Conservation (phyloP, 1,140 invertebrate genomes). For the Drosophila kanapiae region DNA sequence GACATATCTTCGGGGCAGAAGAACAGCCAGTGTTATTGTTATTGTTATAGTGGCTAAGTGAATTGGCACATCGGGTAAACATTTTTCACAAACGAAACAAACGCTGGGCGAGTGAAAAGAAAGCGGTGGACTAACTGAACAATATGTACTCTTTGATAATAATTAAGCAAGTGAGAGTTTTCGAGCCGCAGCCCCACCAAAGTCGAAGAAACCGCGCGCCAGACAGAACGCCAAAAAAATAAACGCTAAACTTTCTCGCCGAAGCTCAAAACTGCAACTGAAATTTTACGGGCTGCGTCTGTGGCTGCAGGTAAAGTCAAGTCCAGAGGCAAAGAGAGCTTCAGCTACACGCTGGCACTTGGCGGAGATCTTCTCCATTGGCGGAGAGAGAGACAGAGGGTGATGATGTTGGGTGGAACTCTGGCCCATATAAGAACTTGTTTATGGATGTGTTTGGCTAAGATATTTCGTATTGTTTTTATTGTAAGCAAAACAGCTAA, state of each 20-base stretch:
- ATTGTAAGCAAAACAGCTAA: slow-evolving; percentile 25
- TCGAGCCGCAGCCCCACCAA: slow-evolving; percentile 3
- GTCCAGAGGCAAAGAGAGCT: background rate
- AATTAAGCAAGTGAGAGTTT: slow-evolving; percentile 80
- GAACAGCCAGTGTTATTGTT: slow-evolving; percentile 47
- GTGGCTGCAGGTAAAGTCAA: background rate
- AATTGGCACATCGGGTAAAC: slow-evolving; percentile 81
- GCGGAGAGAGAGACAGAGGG: slow-evolving; percentile 10
- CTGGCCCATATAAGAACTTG: slow-evolving; percentile 37
- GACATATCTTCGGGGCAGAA: slow-evolving; percentile 37
- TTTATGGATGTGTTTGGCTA: slow-evolving; percentile 28
- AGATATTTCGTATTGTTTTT: slow-evolving; percentile 20
- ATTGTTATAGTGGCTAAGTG: slow-evolving; percentile 53
- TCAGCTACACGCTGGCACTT: slow-evolving; percentile 4
- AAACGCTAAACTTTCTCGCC: slow-evolving; percentile 73
- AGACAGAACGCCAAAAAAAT: slow-evolving; percentile 21
- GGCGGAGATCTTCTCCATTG: background rate
- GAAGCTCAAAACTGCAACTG: slow-evolving; percentile 78
- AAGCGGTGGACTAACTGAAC: slow-evolving; percentile 45
- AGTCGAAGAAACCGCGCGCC: slow-evolving; percentile 23
- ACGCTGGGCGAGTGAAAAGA: slow-evolving; percentile 65
- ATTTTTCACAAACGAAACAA: slow-evolving; percentile 59
- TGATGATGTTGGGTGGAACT: slow-evolving; percentile 2
- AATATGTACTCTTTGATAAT: slow-evolving; percentile 62
- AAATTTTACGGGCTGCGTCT: slow-evolving; percentile 57